Percentiles rank a stretch among this genome's conserved stretches.
Conservation (phyloP, 64 coral and sea anemone species). For the Acropora yongei region DNA sequence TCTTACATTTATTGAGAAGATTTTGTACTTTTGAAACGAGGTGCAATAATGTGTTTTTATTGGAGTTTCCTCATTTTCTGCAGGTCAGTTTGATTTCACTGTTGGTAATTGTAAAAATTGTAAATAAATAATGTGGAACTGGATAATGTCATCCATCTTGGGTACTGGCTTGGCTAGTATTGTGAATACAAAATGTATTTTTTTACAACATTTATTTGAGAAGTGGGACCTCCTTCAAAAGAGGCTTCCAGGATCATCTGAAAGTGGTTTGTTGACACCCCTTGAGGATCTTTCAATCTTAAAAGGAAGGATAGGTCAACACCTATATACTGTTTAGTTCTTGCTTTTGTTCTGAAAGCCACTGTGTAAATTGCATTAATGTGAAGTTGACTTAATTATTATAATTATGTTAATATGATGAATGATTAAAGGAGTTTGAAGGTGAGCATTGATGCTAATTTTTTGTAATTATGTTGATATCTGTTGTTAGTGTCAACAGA, state of each 20-base stretch:
- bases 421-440: too few species aligned
- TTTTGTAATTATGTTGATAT: too few species aligned
- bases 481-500: too few species aligned
- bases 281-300: slow-evolving; percentile 17
- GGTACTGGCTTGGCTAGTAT: slow-evolving; percentile 43
- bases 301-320: too few species aligned
- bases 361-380: too few species aligned
- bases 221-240: slow-evolving; percentile 32
- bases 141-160: slow-evolving; percentile 3
- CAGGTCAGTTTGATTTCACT: slow-evolving; percentile 47
- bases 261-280: slow-evolving; percentile 37
- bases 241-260: slow-evolving; percentile 46
- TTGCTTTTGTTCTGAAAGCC: too few species aligned
- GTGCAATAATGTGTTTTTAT: not conserved
- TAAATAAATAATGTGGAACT: not conserved
- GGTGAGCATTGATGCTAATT: too few species aligned
- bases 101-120: slow-evolving; percentile 4
- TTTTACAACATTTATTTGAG: slow-evolving; percentile 30
- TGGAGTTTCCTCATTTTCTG: not conserved
- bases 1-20: too few species aligned
- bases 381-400: too few species aligned
- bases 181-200: slow-evolving; percentile 17
- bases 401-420: too few species aligned
- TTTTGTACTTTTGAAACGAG: too few species aligned
- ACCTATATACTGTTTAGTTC: too few species aligned